A percentile compares a stretch with the other conserved stretches of the same genome.
Evolutionary conservation across 2,888 invertebrate species (phyloP).

Genomic region (Orgyia antiqua): DNA sequence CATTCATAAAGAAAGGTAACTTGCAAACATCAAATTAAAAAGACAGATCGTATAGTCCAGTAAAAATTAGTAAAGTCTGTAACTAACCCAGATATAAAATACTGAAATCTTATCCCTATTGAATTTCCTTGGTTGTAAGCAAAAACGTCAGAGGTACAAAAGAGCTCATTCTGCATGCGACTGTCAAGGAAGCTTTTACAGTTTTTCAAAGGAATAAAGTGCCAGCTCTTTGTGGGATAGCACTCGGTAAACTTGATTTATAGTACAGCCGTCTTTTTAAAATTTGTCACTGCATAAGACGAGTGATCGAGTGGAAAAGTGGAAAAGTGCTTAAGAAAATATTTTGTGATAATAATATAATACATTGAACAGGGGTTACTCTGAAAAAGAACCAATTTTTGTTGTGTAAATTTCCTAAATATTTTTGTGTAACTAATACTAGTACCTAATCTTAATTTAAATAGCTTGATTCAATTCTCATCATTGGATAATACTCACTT

Average conservation of each 20-base stretch:
- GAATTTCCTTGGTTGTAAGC: slow-evolving; percentile 28
- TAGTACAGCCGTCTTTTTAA: slow-evolving; percentile 45
- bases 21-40: too few relatives aligned
- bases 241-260: slow-evolving; percentile 54
- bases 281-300: slow-evolving; percentile 35
- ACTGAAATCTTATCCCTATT: slow-evolving; percentile 25
- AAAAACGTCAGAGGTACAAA: slow-evolving; percentile 44
- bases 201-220: slow-evolving; percentile 54
- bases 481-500: not conserved
- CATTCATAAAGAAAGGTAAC: too few relatives aligned
- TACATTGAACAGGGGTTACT: not conserved
- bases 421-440: not conserved
- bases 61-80: too few relatives aligned
- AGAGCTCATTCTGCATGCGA: slow-evolving; percentile 44
- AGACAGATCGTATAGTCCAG: too few relatives aligned
- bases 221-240: slow-evolving; percentile 35
- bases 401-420: not conserved
- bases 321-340: not conserved
- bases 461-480: not conserved
- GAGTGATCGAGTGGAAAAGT: slow-evolving; percentile 9
- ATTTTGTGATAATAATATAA: too few relatives aligned
- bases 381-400: not conserved
- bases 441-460: not conserved
- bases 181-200: slow-evolving; percentile 45
- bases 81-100: slow-evolving; percentile 18